Base-by-base conservation (phyloP, 2,113 vertebrate species). In the Bambusicola thoracicus region DNA sequence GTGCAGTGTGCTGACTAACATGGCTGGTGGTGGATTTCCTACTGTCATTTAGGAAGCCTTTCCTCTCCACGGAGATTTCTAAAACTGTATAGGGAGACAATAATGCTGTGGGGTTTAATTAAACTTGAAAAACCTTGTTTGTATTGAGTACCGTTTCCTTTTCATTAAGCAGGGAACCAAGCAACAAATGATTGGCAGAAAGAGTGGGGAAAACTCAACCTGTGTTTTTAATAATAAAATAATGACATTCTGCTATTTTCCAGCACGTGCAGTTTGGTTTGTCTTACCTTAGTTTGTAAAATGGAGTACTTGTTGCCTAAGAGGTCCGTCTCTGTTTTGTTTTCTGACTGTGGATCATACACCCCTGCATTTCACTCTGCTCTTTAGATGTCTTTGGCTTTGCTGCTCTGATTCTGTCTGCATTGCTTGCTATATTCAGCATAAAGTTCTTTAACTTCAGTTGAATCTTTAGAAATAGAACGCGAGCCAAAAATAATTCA, bases 391-490 rank as follows among this genome's bases (percentile, higher is more conserved):
- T 43, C 65, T 92, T 63, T 55, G 46, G 43, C 38, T 92, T 93
- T 89, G 36, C 75, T 93, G 81, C 83, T 95, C 87, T 51, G 55
- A 63, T 94, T 96, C 89, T 95, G 81, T 93, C 89, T 93, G 68
- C 46, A 7, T 59, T 83, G 43, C 75, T 49, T 81, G 49, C 89
- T 93, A 69, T 94, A 81, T 81, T 88, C 86, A 85, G 91, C 30
- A 46, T 73, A 62, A 76, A 87, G 79, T 61, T 84, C 46, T 86
- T 62, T 82, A 92, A 93, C 72, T 92, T 93, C 92, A 92, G 81
- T 29, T 66, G 55, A 46, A 78, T 80, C 18, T 78, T 67, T 49
- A 38, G 83, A 94, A 83, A 72, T 59, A 89, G 87, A 92, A 36
- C 18, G 16, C 81, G 61, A 77, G 30, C 81, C 89, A 65, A 43